Evolutionary conservation across 2,797 vertebrate species (phyloP).

Genomic region (Tapera naevia): DNA sequence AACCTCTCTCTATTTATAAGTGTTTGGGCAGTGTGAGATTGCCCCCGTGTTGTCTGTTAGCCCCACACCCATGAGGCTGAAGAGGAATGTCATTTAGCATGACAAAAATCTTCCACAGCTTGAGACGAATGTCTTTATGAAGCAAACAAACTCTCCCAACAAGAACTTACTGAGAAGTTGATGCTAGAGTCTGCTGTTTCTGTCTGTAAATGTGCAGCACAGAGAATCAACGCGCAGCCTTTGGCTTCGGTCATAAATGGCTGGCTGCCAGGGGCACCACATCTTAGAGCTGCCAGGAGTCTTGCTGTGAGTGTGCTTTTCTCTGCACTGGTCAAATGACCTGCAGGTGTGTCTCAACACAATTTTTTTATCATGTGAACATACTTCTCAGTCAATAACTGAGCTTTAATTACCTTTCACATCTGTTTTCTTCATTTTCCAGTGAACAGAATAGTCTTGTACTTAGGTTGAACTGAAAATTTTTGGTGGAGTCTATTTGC

Average conservation of each 20-base stretch:
- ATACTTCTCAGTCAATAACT: not conserved
- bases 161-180: constrained; percentile 42
- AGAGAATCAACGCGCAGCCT: constrained; percentile 15
- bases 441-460: not conserved
- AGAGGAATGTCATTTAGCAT: constrained; percentile 43
- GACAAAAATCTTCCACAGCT: constrained; percentile 48
- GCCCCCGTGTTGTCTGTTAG: not conserved
- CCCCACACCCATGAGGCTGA: constrained; percentile 44
- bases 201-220: constrained; percentile 38
- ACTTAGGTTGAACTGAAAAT: not conserved
- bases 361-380: constrained; percentile 30
- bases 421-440: constrained; percentile 11
- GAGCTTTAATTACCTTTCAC: constrained; percentile 30
- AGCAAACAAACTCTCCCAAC: constrained; percentile 41
- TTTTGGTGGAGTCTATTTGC: not conserved
- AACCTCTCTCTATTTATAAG: not conserved
- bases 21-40: not conserved
- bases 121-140: constrained; percentile 55
- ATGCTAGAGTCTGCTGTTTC: constrained; percentile 1
- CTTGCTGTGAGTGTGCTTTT: constrained; percentile 10
- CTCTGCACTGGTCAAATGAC: constrained; percentile 46
- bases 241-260: constrained; percentile 18
- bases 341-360: constrained; percentile 51
- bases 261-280: constrained; percentile 33
- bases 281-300: constrained; percentile 12